Base-by-base conservation (phyloP, 1,140 invertebrate species). In the Polyergus mexicanus region DNA sequence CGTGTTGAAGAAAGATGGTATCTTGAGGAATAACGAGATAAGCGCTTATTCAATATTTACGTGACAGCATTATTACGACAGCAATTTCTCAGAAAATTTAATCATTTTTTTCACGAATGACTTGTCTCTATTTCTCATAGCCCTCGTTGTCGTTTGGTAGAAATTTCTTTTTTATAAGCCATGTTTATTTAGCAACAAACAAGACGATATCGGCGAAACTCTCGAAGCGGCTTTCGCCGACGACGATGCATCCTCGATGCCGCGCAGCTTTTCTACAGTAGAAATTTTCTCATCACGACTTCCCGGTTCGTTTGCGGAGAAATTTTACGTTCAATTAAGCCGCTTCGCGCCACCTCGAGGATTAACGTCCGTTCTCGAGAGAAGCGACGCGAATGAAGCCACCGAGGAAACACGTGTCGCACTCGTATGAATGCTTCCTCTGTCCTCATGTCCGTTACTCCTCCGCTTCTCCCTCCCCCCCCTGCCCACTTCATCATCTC, bases 271-370 rank as follows among this genome's bases (percentile, higher is more conserved):
- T 91, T 86, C 89, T 86, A 89, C 89, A 88, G 85, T 84, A 75
- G 84, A 76, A 84, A 84, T 87, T 86, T 72, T 78, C 74, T 75
- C 72, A 84, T 78, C 66, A 56, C 74, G 74, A 80, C 44, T 71
- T 85, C 87, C 84, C 85, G 86, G 71, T 86, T 90, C 85, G 76
- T 78, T 85, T 63, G 75, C 85, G 78, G 81, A 66, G 84, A 86
- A 86, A 87, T 86, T 86, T 90, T 78, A 84, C 88, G 88, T 90
- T 90, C 85, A 91, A 90, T 91, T 91, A 89, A 89, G 85, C 88
- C 77, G 87, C 86, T 89, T 90, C 88, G 87, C 85, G 83, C 81
- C 28, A 68, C 28, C 58, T 32, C 32, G 78, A 89, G 88, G 86
- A 32, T 0, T 32, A 38, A 54, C 56, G 65, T 69, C 54, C 77